Percentiles rank a stretch among this genome's conserved stretches.
These are phyloP conservation scores for Ichneumon xanthorius DNA, from an alignment of 2,888 invertebrate species.

Conservation along the genomic window DNA sequence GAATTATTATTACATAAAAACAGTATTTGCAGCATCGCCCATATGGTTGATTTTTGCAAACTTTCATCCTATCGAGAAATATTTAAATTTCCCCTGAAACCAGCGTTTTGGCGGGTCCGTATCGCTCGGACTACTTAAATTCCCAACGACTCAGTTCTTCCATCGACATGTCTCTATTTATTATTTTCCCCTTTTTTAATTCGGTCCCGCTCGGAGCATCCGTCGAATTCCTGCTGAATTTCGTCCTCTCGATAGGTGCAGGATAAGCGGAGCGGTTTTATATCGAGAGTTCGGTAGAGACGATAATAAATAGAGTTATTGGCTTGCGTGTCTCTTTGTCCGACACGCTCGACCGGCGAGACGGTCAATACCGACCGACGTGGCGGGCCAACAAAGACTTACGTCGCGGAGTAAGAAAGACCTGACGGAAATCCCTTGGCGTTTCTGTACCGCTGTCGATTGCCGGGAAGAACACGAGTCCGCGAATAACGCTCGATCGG, in stretches of 20 bases:
- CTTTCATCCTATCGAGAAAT: too few relatives aligned
- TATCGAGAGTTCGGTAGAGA: neutral
- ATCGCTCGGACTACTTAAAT: too few relatives aligned
- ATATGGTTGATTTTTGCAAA: too few relatives aligned
- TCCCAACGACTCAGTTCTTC: neutral
- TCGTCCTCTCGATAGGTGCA: neutral
- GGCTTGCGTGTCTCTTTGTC: conserved; percentile 1
- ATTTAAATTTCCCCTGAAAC: too few relatives aligned
- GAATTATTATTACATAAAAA: too few relatives aligned
- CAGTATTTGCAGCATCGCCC: too few relatives aligned
- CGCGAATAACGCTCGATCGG: conserved; percentile 16
- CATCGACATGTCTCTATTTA: neutral
- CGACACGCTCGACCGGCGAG: conserved; percentile 7
- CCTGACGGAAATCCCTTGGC: conserved; percentile 53
- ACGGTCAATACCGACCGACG: conserved; percentile 13
- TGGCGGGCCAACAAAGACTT: conserved; percentile 6
- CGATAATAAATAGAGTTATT: conserved; percentile 30
- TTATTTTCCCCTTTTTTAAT: neutral
- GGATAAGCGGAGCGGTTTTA: neutral
- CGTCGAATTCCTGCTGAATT: conserved; percentile 7
- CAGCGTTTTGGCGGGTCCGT: too few relatives aligned
- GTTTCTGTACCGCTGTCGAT: conserved; percentile 54
- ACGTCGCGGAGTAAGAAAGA: conserved; percentile 12
- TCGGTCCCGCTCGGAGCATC: neutral
- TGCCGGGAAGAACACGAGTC: conserved; percentile 54